Conservation (phyloP, 2,888 invertebrate species). For the Galeopsomyia nigrocyanea region DNA sequence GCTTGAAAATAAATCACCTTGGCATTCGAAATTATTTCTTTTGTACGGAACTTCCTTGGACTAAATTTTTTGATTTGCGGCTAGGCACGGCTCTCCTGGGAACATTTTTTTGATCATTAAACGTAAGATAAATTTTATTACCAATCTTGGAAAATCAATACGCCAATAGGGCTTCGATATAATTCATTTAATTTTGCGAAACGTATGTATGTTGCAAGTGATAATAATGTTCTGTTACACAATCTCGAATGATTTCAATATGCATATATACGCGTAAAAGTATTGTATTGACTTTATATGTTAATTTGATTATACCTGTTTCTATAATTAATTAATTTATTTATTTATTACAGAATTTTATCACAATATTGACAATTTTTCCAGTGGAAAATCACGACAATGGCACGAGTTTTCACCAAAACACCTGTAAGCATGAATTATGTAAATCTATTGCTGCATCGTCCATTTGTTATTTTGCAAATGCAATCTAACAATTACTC, state of each 20-base stretch:
- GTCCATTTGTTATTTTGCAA: constrained; percentile 44
- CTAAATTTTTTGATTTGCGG: constrained; percentile 28
- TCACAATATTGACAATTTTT: constrained; percentile 14
- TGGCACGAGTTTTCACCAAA: constrained; percentile 54
- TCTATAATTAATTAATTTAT: constrained; percentile 1
- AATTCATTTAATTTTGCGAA: too few relatives aligned
- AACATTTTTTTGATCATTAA: neutral
- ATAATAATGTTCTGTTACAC: constrained; percentile 32
- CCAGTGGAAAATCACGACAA: constrained; percentile 39
- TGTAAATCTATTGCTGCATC: constrained; percentile 50
- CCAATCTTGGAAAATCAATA: neutral
- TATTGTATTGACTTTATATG: neutral
- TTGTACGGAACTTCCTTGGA: constrained; percentile 37
- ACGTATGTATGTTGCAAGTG: neutral
- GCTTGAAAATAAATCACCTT: constrained; percentile 49
- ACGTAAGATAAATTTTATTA: constrained; percentile 11
- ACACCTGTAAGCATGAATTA: constrained; percentile 49
- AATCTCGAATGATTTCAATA: constrained; percentile 23
- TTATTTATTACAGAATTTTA: neutral
- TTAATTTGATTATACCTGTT: constrained; percentile 13
- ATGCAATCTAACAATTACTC: constrained; percentile 48
- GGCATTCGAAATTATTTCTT: constrained; percentile 43
- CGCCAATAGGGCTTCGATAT: too few relatives aligned
- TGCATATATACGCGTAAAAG: neutral
- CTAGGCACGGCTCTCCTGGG: neutral